phyloP scores from a whole-genome alignment of 2,888 invertebrate genomes.

The Ellobium chinense region DNA sequence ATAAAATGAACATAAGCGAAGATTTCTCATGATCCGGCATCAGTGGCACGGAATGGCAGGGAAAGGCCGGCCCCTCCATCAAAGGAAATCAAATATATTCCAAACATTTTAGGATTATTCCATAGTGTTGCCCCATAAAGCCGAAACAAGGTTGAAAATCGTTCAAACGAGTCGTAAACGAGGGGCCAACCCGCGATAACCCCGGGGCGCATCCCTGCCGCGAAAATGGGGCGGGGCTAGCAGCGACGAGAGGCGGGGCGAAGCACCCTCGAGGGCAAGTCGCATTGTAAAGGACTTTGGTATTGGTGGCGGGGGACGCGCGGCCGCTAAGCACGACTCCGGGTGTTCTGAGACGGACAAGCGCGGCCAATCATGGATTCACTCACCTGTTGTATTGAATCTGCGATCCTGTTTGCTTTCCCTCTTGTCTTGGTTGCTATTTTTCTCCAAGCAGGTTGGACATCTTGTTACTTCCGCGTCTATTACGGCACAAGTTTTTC shows the following conservation, averaged over 20 bases:
- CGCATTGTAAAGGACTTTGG: neutral
- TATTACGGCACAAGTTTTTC: neutral
- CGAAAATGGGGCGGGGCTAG: neutral
- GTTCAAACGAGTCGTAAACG: neutral
- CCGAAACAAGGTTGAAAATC: neutral
- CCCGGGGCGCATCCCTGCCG: neutral
- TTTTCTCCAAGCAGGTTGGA: neutral
- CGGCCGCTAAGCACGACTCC: neutral
- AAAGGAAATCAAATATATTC: slow-evolving; percentile 7
- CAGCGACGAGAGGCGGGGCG: neutral
- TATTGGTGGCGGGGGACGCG: slow-evolving; percentile 6
- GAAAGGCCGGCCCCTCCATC: neutral
- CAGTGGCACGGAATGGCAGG: neutral
- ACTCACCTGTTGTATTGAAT: neutral
- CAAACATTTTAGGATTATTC: neutral
- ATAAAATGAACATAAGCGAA: slow-evolving; percentile 12
- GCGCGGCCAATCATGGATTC: slow-evolving; percentile 9
- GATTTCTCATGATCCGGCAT: slow-evolving; percentile 9
- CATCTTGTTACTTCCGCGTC: neutral
- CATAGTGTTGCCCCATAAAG: neutral
- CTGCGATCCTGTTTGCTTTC: too few relatives aligned
- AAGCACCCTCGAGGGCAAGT: neutral
- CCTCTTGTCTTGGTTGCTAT: too few relatives aligned
- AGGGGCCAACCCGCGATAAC: neutral
- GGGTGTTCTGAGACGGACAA: neutral